Conservation (phyloP, 2,113 vertebrate genomes). For the Nothoprocta pentlandii region DNA sequence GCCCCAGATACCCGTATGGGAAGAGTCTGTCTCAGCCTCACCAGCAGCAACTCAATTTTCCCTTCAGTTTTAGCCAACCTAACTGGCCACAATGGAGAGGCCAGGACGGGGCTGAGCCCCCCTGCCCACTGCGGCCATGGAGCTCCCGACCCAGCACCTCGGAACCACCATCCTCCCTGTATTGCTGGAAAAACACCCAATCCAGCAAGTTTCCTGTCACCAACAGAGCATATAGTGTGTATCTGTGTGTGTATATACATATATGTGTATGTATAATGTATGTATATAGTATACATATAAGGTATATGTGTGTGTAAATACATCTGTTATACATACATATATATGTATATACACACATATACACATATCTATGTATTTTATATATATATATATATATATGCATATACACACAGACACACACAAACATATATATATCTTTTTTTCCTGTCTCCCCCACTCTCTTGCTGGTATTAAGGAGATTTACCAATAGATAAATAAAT, state of each 20-base stretch:
- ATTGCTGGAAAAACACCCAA: not conserved
- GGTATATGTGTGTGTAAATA: too few species aligned
- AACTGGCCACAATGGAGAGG: not conserved
- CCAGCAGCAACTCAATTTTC: rapidly evolving
- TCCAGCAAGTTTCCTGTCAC: not conserved
- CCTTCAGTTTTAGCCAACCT: not conserved
- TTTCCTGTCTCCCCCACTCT: too few species aligned
- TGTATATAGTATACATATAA: too few species aligned
- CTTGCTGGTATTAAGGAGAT: not conserved
- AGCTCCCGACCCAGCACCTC: not conserved
- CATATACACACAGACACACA: too few species aligned
- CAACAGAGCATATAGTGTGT: not conserved
- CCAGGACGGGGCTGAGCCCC: not conserved
- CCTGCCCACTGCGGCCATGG: not conserved
- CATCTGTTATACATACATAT: too few species aligned
- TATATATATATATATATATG: too few species aligned
- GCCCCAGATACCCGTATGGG: not conserved
- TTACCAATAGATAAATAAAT: not conserved
- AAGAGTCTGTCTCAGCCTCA: not conserved
- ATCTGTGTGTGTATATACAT: too few species aligned
- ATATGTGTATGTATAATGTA: too few species aligned
- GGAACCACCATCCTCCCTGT: not conserved
- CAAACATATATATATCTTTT: too few species aligned
- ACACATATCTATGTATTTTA: too few species aligned
- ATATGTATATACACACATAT: too few species aligned